Evolutionary conservation across 2,888 invertebrate genomes (phyloP), one percentile per base, ranked within the genome.

Genomic region (Mesochorus sp.): DNA sequence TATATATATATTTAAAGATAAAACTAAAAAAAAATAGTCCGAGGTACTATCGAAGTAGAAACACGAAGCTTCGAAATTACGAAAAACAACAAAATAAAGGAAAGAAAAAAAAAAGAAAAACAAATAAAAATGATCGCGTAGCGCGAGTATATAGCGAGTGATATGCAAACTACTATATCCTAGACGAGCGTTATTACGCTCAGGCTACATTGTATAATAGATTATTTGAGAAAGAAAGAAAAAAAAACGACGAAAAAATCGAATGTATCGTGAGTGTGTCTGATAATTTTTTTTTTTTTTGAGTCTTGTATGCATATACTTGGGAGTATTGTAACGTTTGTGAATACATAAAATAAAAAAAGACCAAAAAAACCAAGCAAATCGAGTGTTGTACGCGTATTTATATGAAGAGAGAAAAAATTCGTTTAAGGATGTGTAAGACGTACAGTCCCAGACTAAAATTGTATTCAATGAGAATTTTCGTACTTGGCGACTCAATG

Each of bases 271-370:
- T 78, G 75, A 61, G 82, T 82, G 83, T 83, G 85, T 84, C 81
- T 83, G 84, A 84, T 83, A 53, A 71, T 64, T 76, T 74, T 74
- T 77, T 66, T 75, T 76, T 79, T 75, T 84, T 84, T 78, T 71
- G 85, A 85, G 81, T 86, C 81, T 84, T 87, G 84, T 86, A 87
- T 85, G 87, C 84, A 83, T 86, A 86, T 80, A 81, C 81, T 85
- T 84, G 85, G 84, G 84, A 86, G 85, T 81, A 80, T 85, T 89
- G 87, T 89, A 89, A 86, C 82, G 86, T 89, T 89, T 89, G 88
- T 88, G 88, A 90, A 87, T 87, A 87, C 79, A 81, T 88, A 85
- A 85, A 88, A 84, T 87, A 87, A 85, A 85, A 85, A 81, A 81
- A 81, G 75, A 73, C 81, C 79, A 85, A 84, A 87, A 88, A 87